Evolutionary conservation across 2,797 vertebrate genomes (phyloP).

Genomic region (Coccyzus lansbergi): DNA sequence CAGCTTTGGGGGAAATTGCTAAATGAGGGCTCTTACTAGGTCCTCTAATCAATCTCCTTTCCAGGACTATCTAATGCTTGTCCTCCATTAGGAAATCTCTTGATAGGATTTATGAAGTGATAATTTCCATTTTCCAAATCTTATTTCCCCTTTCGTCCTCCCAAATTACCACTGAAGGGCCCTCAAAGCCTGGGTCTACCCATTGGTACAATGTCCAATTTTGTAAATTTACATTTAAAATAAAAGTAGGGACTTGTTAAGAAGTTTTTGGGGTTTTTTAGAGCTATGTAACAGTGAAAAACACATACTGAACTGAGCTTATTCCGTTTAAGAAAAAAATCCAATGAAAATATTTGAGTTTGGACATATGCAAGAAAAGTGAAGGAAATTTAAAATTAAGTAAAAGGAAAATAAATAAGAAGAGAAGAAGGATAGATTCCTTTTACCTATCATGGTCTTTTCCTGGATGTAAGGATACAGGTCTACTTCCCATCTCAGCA

Average conservation of each 20-base stretch:
- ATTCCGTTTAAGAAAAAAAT: neutral
- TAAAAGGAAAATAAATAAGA: neutral
- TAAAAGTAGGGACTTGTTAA: neutral
- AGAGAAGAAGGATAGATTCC: neutral
- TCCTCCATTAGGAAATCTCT: neutral
- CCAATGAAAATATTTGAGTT: neutral
- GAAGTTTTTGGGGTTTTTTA: neutral
- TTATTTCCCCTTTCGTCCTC: neutral
- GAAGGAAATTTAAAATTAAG: neutral
- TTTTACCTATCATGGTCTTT: neutral
- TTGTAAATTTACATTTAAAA: neutral
- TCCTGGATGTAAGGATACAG: neutral
- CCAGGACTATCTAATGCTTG: neutral
- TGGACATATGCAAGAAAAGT: neutral
- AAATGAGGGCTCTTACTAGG: neutral
- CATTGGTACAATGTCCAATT: neutral
- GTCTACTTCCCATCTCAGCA: neutral
- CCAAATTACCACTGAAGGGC: neutral
- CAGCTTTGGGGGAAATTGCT: neutral
- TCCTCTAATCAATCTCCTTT: neutral
- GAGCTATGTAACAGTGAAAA: neutral
- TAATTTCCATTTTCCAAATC: neutral
- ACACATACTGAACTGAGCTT: neutral
- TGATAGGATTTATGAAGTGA: neutral
- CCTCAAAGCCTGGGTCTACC: neutral